phyloP scores from a whole-genome alignment of 2,797 vertebrate species.

The Anguilla marmorata region DNA sequence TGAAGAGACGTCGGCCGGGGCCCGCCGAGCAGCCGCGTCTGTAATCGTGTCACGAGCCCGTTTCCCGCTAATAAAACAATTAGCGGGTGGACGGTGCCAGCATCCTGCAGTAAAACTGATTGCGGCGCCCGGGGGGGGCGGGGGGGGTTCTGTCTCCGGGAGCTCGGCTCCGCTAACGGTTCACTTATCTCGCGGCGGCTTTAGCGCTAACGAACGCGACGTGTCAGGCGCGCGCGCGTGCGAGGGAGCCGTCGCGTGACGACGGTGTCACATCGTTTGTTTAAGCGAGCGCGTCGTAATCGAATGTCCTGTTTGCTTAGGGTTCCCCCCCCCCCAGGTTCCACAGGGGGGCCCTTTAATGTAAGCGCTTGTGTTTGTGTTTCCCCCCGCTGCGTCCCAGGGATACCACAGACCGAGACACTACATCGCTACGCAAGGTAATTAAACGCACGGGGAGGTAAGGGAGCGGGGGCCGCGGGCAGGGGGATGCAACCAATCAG shows the following conservation, averaged over 20 bases:
- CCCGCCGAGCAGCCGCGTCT: conserved; percentile 16
- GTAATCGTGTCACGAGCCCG: conserved; percentile 38
- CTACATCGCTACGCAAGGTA: conserved; percentile 98
- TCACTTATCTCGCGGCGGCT: conserved; percentile 44
- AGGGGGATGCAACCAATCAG: conserved; percentile 33
- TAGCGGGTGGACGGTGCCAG: conserved; percentile 28
- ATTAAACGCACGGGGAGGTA: conserved; percentile 47
- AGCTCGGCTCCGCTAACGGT: conserved; percentile 33
- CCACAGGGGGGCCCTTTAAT: not conserved
- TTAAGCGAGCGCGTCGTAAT: conserved; percentile 36
- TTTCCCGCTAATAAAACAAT: conserved; percentile 49
- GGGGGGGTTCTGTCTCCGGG: conserved; percentile 14
- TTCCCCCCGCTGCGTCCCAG: conserved; percentile 64
- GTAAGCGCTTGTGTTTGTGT: conserved; percentile 4
- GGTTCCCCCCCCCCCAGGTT: not conserved
- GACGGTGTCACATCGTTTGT: conserved; percentile 37
- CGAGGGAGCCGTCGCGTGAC: conserved; percentile 29
- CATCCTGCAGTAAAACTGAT: conserved; percentile 30
- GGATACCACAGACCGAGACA: conserved; percentile 94
- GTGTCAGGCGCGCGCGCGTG: conserved; percentile 26
- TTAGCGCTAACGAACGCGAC: conserved; percentile 45
- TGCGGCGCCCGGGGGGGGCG: not conserved
- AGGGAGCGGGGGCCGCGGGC: not conserved
- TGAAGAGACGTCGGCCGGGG: conserved; percentile 12
- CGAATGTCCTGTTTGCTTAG: not conserved